A percentile compares a stretch with the other conserved stretches of the same genome.
Evolutionary conservation across 53 echinoderm and acorn worm genomes (phyloP).

Genomic region (Mesocentrotus franciscanus): DNA sequence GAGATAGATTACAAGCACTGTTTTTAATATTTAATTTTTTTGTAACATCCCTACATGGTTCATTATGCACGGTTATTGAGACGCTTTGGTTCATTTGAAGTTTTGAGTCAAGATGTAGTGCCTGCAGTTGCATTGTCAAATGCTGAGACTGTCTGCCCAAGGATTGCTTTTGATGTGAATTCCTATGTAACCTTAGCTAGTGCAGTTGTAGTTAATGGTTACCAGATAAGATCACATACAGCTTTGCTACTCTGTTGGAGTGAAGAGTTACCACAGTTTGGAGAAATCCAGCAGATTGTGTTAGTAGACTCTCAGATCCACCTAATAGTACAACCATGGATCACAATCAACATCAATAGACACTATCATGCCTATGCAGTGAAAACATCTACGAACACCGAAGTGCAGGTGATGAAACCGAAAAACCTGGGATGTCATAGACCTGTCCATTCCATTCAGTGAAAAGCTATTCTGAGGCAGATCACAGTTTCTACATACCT

Average conservation of each 20-base stretch:
- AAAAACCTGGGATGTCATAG: not conserved
- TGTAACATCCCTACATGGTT: not conserved
- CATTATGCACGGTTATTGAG: not conserved
- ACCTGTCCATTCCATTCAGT: not conserved
- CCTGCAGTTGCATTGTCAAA: not conserved
- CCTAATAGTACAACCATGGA: not conserved
- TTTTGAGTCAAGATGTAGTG: not conserved
- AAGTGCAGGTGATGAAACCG: not conserved
- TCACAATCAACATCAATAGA: not conserved
- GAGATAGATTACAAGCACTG: not conserved
- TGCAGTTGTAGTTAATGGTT: not conserved
- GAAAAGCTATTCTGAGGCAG: not conserved
- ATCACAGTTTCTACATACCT: not conserved
- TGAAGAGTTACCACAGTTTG: not conserved
- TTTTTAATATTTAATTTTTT: constrained; percentile 5
- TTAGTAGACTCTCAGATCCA: not conserved
- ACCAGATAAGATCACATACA: not conserved
- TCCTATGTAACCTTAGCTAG: not conserved
- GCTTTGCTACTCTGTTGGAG: not conserved
- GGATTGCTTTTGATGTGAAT: not conserved
- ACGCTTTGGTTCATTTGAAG: not conserved
- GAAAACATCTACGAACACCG: not conserved
- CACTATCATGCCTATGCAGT: not conserved
- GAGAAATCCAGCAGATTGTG: not conserved
- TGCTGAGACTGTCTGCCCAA: not conserved